A percentile compares a stretch with the other conserved stretches of the same genome.
phyloP scores from a whole-genome alignment of 2,113 vertebrate genomes.

The Poeciliopsis retropinna region DNA sequence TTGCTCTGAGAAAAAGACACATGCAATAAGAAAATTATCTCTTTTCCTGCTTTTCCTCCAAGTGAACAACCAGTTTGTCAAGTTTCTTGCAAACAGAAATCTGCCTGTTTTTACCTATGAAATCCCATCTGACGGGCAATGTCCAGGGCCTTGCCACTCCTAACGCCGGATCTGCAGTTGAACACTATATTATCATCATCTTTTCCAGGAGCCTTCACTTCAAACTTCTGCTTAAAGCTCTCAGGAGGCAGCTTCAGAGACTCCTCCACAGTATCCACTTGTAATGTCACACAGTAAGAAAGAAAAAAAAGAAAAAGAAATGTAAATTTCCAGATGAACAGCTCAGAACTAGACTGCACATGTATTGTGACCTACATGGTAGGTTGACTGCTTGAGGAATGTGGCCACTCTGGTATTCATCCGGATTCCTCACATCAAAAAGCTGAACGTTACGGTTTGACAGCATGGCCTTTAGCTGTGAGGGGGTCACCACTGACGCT shows the following conservation, averaged over 20 bases:
- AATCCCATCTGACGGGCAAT: constrained; percentile 78
- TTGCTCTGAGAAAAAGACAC: constrained; percentile 57
- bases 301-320: background rate
- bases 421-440: constrained; percentile 77
- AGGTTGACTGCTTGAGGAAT: constrained; percentile 75
- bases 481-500: constrained; percentile 71
- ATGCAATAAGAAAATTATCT: background rate
- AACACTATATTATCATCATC: constrained; percentile 80
- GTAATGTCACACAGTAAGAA: background rate
- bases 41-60: background rate
- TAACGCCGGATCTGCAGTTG: constrained; percentile 79
- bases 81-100: background rate
- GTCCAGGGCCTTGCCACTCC: constrained; percentile 74
- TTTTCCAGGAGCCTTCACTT: constrained; percentile 70
- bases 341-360: background rate
- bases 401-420: constrained; percentile 74
- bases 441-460: constrained; percentile 62
- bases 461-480: constrained; percentile 76
- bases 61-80: no score
- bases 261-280: constrained; percentile 78
- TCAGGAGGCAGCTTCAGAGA: constrained; percentile 78
- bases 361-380: constrained; percentile 65
- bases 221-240: constrained; percentile 73
- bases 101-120: constrained; percentile 51
- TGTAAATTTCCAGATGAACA: background rate